These are phyloP conservation scores for Monomorium pharaonis DNA, from an alignment of 1,140 invertebrate genomes.

Conservation along the genomic window DNA sequence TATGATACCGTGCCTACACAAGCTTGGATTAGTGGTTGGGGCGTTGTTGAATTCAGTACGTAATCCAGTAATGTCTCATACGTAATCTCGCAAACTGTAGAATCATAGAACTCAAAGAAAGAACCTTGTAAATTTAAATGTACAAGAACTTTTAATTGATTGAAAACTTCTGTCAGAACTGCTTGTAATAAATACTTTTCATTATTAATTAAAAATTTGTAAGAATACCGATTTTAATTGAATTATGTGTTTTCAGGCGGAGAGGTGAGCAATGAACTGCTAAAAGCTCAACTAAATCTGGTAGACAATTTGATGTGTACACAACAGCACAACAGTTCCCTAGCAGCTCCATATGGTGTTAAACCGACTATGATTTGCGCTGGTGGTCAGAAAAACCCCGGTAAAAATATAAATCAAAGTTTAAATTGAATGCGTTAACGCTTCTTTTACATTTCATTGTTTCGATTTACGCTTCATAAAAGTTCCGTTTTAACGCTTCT, in stretches of 20 bases:
- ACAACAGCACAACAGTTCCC: conserved; percentile 81
- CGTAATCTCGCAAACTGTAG: background rate
- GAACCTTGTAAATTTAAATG: background rate
- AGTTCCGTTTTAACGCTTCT: too few relatives aligned
- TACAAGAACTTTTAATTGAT: background rate
- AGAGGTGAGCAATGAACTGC: conserved; percentile 86
- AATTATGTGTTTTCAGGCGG: conserved; percentile 53
- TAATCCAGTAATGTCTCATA: background rate
- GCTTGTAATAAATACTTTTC: background rate
- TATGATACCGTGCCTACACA: conserved; percentile 71
- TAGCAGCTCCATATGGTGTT: conserved; percentile 85
- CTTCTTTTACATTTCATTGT: too few relatives aligned
- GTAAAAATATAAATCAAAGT: too few relatives aligned
- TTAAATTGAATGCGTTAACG: too few relatives aligned
- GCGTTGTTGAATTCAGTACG: conserved; percentile 85
- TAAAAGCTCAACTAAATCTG: conserved; percentile 87
- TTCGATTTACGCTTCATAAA: too few relatives aligned
- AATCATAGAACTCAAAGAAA: background rate
- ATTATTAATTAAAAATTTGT: background rate
- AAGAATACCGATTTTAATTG: background rate
- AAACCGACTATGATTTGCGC: conserved; percentile 89
- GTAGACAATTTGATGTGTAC: conserved; percentile 85
- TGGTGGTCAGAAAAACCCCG: conserved; percentile 87
- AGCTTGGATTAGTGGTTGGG: conserved; percentile 86
- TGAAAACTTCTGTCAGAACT: background rate